Conservation (phyloP, 2,113 vertebrate species). For the Bos javanicus region DNA sequence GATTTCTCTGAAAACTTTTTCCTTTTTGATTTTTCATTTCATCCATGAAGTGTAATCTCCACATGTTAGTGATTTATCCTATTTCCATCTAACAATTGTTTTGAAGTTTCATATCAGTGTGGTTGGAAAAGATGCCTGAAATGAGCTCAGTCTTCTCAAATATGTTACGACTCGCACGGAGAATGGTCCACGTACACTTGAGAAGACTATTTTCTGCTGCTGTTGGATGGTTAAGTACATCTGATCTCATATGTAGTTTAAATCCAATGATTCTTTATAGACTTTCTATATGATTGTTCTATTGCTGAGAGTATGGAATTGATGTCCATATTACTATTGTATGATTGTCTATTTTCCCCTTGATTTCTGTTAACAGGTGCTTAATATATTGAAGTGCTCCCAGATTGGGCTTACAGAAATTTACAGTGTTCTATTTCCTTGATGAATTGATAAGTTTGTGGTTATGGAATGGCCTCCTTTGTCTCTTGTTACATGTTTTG, state of each 20-base stretch:
- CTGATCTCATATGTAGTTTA: neutral
- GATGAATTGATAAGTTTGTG: neutral
- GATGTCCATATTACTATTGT: neutral
- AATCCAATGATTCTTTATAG: neutral
- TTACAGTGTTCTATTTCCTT: neutral
- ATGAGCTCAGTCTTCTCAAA: neutral
- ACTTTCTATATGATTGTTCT: neutral
- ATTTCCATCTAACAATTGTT: neutral
- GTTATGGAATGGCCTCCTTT: neutral
- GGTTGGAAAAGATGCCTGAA: neutral
- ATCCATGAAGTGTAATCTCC: neutral
- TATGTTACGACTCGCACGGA: neutral
- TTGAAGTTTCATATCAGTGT: neutral
- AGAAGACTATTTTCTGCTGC: neutral
- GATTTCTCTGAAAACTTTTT: too few species aligned
- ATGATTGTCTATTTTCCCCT: neutral
- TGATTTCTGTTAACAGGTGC: neutral
- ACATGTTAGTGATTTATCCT: neutral
- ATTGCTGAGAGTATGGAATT: neutral
- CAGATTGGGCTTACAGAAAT: neutral
- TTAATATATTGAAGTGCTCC: neutral
- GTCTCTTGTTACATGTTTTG: neutral
- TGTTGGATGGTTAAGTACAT: too few species aligned
- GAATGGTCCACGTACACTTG: neutral
- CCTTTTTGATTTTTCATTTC: neutral